Base-by-base conservation (phyloP, 2,888 invertebrate species). In the Luperina nickerlii region DNA sequence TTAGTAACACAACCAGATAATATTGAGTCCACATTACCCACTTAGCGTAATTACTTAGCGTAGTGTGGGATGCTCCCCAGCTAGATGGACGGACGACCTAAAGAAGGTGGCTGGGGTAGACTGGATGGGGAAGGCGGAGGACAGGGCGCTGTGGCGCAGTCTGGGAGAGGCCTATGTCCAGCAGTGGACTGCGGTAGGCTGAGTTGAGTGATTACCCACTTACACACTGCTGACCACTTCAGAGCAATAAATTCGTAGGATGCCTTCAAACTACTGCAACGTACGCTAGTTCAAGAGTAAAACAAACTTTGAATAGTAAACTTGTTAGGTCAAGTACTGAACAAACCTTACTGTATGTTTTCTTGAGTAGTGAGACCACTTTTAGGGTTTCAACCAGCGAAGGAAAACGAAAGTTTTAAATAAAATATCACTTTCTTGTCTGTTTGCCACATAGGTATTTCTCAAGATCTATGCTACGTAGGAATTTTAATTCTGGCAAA, bases 261-360 rank as follows among this genome's bases (percentile, higher is more conserved):
- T 8, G 8, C 71, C 38, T 5, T n/a, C 13, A 70, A n/a, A 38
- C n/a, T 18, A n/a, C 70, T 51, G n/a, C n/a, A 38, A 70, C 13
- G n/a, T 51, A 38, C 20, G n/a, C 8, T 8, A 11, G 7, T 8
- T 48, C 13, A 71, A 74, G 74, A 51, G 73, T 18, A 32, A 32
- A 69, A 74, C 69, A 69, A 69, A 74, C 32, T 24, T 48, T n/a
- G 48, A 32, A 74, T 48, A 32, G 32, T 48, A 69, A 18, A 69
- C 27, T 51, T 32, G 11, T 70, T 11, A 70, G n/a, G 70, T 48
- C 70, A 74, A 69, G 48, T 11, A n/a, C 24, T 48, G 18, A 48
- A 74, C 32, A 51, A 32, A 48, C 70, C 1, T 32, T 32, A 48
- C 18, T 32, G 69, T 7, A 13, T 69, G 4, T 13, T 32, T 51